A percentile compares a stretch with the other conserved stretches of the same genome.
These are phyloP conservation scores for Drosophila flavopinicola DNA, from an alignment of 2,888 invertebrate genomes.

Conservation along the genomic window DNA sequence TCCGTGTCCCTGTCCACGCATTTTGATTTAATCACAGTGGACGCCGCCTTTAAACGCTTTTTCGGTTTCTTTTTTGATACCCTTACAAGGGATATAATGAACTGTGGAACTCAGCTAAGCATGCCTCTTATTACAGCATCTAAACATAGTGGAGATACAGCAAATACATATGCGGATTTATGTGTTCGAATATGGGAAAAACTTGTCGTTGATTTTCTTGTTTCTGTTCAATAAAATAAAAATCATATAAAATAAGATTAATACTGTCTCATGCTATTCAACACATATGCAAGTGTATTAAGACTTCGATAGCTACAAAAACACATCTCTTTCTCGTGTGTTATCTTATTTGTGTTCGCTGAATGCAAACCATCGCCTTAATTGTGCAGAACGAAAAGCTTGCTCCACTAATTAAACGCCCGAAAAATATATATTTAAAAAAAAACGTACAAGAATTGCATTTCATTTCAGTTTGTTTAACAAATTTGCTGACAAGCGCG, in stretches of 20 bases:
- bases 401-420: constrained; percentile 73
- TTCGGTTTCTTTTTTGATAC: constrained; percentile 46
- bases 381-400: constrained; percentile 70
- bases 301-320: not conserved
- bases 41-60: constrained; percentile 61
- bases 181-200: too few species aligned
- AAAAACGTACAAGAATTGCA: constrained; percentile 34
- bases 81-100: constrained; percentile 13
- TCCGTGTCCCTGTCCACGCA: constrained; percentile 69
- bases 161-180: too few species aligned
- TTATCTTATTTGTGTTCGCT: constrained; percentile 37
- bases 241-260: too few species aligned
- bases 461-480: constrained; percentile 73
- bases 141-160: too few species aligned
- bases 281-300: constrained; percentile 30
- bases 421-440: too few species aligned
- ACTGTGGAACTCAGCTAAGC: constrained; percentile 7
- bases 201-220: too few species aligned
- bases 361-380: constrained; percentile 73
- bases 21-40: constrained; percentile 73
- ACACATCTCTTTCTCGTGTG: not conserved
- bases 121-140: too few species aligned
- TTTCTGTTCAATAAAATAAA: too few species aligned
- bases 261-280: too few species aligned
- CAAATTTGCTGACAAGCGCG: constrained; percentile 74